Evolutionary conservation across 2,113 vertebrate species (phyloP).

Genomic region (Cairina moschata): DNA sequence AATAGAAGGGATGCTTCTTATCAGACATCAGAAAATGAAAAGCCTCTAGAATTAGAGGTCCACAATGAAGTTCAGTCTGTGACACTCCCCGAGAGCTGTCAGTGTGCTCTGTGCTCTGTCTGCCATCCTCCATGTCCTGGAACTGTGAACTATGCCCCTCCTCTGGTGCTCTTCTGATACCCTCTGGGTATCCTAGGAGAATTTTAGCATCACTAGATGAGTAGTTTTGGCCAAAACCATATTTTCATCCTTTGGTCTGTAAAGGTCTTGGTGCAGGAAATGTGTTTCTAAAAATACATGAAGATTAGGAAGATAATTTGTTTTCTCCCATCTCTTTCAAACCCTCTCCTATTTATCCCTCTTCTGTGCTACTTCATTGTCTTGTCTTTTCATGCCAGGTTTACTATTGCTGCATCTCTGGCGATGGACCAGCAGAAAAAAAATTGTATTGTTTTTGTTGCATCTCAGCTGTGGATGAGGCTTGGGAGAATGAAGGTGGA

Average conservation of each 20-base stretch:
- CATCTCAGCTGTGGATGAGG: neutral
- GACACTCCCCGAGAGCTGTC: accelerated
- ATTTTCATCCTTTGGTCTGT: accelerated
- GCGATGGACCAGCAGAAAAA: neutral
- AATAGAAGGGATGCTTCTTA: neutral
- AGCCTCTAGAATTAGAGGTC: neutral
- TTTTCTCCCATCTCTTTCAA: neutral
- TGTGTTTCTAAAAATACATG: neutral
- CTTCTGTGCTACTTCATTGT: neutral
- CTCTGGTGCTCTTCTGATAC: neutral
- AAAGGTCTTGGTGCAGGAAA: neutral
- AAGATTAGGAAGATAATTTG: neutral
- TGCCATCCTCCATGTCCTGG: neutral
- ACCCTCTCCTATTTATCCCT: neutral
- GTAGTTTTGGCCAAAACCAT: neutral
- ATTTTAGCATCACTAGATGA: neutral
- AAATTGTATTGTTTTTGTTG: neutral
- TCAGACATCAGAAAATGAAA: accelerated
- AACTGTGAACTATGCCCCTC: neutral
- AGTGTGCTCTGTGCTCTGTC: accelerated
- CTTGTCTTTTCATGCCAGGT: neutral
- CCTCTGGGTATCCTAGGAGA: neutral
- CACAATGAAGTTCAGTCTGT: neutral
- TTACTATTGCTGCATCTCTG: neutral
- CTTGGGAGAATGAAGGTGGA: neutral